Evolutionary conservation across 2,113 vertebrate genomes (phyloP), one percentile per base, ranked within the genome.

Genomic region (Corythaeola cristata): DNA sequence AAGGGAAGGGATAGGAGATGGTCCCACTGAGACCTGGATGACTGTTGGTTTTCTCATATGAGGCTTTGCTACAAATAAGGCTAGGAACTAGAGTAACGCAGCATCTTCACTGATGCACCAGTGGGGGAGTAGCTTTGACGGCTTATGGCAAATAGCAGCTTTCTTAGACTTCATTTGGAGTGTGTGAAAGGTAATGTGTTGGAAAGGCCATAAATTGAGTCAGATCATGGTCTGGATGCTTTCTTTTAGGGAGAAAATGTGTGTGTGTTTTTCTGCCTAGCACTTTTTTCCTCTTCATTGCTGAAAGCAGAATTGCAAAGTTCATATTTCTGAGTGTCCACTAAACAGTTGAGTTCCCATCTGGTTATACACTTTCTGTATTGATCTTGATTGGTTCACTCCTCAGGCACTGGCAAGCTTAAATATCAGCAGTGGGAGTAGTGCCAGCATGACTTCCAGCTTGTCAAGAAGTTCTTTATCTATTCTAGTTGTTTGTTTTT

Each of bases 381-480:
- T 85, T 91, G 90, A 90, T 97, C 75, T 80, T 80, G 62, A 79
- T 71, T 88, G 85, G 71, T 93, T 50, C 50, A 55, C 17, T 94
- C 66, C 50, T 80, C 71, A 88, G 81, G 88, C 90, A 83, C 63
- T 97, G 96, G 93, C 95, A 96, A 77, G 72, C 95, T 90, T 94
- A 95, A 97, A 97, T 97, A 93, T 96, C 95, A 95, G 82, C 55
- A 80, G 92, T 96, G 85, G 96, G 96, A 91, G 90, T 96, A 95
- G 75, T 95, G 75, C n/a, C 23, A 63, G 71, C 5, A 3, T 88
- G 93, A 85, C 47, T 91, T 79, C 81, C 53, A 94, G 77, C 80
- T 93, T 88, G 78, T 91, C 74, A 85, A 91, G 78, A 72, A 78
- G 59, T 50, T 62, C 69, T 83, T 89, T 76, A 81, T 73, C 73